Conservation (phyloP, 2,888 invertebrate genomes). For the Ectobius pallidus region DNA sequence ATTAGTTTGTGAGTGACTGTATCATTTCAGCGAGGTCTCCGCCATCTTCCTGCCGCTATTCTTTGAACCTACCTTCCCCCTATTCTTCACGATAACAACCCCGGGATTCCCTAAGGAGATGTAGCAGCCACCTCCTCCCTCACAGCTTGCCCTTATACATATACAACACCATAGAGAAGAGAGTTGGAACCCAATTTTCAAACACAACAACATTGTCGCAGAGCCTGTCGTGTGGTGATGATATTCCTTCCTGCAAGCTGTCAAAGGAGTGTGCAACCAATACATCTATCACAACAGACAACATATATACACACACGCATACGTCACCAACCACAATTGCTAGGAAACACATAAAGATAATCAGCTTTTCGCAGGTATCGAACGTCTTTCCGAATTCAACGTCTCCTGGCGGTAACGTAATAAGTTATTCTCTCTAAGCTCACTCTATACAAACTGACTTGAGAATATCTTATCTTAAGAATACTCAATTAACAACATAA, state of each 20-base stretch:
- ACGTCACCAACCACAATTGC: too few relatives aligned
- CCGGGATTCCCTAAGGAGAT: conserved; percentile 1
- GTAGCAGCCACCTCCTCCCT: background rate
- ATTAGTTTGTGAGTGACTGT: background rate
- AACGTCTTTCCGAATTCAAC: too few relatives aligned
- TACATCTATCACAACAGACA: background rate
- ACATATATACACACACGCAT: background rate
- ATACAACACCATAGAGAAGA: background rate
- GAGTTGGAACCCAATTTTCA: conserved; percentile 18
- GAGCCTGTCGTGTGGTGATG: background rate
- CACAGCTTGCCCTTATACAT: background rate
- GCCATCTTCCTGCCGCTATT: background rate
- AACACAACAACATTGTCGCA: conserved; percentile 14
- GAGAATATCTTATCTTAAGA: too few relatives aligned
- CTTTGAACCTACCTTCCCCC: conserved; percentile 16
- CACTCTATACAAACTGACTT: too few relatives aligned
- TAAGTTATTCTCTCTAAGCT: too few relatives aligned
- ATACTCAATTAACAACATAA: too few relatives aligned
- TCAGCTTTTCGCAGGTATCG: too few relatives aligned
- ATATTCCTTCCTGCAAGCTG: background rate
- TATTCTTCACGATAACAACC: conserved; percentile 23
- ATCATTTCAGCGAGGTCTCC: background rate
- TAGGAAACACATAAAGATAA: too few relatives aligned
- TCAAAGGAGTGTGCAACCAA: background rate
- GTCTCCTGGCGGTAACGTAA: too few relatives aligned